Evolutionary conservation across 2,113 vertebrate genomes (phyloP).

Genomic region (Eublepharis macularius): DNA sequence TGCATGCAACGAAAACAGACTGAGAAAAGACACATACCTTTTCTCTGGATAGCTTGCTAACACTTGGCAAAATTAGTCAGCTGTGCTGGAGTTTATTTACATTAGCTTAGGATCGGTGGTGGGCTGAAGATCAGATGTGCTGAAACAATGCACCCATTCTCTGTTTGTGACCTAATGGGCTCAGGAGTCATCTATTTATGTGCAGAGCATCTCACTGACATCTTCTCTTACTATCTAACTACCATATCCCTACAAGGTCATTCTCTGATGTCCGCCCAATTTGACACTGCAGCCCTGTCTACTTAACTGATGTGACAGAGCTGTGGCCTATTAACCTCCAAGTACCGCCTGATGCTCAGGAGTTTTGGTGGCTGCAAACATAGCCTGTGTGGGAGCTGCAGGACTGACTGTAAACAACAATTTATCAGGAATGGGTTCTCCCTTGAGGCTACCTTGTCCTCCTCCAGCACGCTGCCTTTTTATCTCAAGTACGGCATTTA

Average conservation of each 20-base stretch:
- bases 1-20: background rate
- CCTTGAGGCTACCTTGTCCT: background rate
- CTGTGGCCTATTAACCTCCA: background rate
- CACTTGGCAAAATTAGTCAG: background rate
- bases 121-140: background rate
- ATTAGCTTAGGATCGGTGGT: background rate
- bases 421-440: background rate
- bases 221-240: background rate
- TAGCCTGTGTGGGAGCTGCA: background rate
- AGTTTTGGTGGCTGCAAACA: background rate
- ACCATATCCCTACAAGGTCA: background rate
- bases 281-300: background rate
- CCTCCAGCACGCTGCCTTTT: background rate
- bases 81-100: background rate
- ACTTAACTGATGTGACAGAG: background rate
- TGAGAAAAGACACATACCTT: no score
- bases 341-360: background rate
- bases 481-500: background rate
- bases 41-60: no score
- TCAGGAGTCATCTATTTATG: background rate
- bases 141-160: background rate
- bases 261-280: background rate
- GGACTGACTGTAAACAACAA: background rate
- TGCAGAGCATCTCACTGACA: background rate
- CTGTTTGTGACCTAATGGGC: background rate